Evolutionary conservation across 2,888 invertebrate species (phyloP).

Genomic region (Tineola bisselliella): DNA sequence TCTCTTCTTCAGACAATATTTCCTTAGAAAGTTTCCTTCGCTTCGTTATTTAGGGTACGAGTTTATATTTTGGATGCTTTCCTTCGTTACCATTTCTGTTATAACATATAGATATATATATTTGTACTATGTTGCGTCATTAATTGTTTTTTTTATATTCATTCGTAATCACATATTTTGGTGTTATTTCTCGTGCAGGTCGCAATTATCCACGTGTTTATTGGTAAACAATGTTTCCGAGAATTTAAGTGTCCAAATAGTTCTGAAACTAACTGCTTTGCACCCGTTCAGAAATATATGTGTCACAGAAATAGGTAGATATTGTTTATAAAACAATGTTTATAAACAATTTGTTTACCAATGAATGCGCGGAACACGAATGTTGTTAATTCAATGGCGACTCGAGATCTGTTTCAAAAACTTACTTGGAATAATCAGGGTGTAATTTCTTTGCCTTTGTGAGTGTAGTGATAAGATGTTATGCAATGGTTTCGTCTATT

Average conservation of each 20-base stretch:
- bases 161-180: not conserved
- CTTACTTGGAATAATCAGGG: slow-evolving; percentile 61
- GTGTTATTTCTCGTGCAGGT: not conserved
- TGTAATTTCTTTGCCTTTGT: slow-evolving; percentile 19
- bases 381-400: slow-evolving; percentile 4
- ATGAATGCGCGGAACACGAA: no score
- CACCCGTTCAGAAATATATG: no score
- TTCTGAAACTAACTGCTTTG: no score
- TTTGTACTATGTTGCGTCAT: not conserved
- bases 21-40: slow-evolving; percentile 1
- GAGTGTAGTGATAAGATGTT: slow-evolving; percentile 8
- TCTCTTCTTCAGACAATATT: not conserved
- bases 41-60: slow-evolving; percentile 9
- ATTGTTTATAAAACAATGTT: no score
- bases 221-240: no score
- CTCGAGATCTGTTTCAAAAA: slow-evolving; percentile 13
- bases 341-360: no score
- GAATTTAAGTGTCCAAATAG: no score
- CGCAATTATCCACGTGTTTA: no score
- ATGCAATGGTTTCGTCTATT: not conserved
- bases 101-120: not conserved
- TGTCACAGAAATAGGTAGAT: no score
- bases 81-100: not conserved
- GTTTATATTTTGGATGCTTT: slow-evolving; percentile 4
- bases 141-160: not conserved